Evolutionary conservation across 2,113 vertebrate species (phyloP), one percentile per base, ranked within the genome.

Genomic region (Ciconia boyciana): DNA sequence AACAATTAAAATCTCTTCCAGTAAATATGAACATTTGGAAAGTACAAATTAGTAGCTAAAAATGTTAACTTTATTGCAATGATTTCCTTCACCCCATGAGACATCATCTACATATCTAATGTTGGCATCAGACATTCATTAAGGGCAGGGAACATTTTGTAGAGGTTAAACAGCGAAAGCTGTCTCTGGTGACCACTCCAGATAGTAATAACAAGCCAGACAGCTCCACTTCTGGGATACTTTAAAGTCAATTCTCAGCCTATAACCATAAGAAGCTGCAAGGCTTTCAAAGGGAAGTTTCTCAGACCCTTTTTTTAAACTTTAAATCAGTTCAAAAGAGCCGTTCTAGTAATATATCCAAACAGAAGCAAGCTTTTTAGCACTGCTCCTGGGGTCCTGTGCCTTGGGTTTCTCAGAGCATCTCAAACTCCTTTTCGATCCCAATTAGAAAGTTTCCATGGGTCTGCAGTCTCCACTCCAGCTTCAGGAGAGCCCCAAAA

Each of bases 11-110:
- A 70, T 58, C 39, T 78, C 29, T 69, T 93, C 78, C 32, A n/a
- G 92, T 71, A 94, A 95, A 95, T 83, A 78, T 7, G 71, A 93
- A 86, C 36, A 82, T 84, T 75, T 68, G 6, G 81, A 89, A 86
- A 81, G 39, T 39, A 65, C 22, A 78, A 13, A 78, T 89, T 41
- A 81, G 68, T 39, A 61, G 78, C 80, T 94, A 86, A 95, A 96
- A 96, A 52, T 10, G 60, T 93, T 92, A 78, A 75, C 65, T 26
- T 94, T 92, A 64, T 46, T 88, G 83, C 64, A 96, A 34, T 31
- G 41, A 86, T 65, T 72, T 93, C 44, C 49, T 91, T 55, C 54
- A 70, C 58, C 60, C 51, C 1, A 0, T 46, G 93, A 94, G 68
- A 66, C 2, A 7, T 22, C 21, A 39, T 41, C 25, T 86, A 52